phyloP scores from a whole-genome alignment of 2,797 vertebrate species.

The Anniella stebbinsi region DNA sequence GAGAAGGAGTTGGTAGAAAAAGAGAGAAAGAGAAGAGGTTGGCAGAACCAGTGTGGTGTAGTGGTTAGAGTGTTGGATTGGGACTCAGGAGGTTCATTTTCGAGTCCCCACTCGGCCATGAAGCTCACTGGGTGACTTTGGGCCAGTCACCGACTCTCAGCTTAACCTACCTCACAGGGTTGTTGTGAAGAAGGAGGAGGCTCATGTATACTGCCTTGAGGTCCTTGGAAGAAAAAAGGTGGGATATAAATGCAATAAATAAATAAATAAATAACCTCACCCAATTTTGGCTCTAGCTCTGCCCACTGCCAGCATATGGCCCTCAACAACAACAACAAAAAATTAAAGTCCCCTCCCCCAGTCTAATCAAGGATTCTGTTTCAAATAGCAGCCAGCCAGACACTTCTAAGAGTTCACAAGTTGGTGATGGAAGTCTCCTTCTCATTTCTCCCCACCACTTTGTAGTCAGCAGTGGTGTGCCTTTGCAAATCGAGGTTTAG shows the following conservation, averaged over 20 bases:
- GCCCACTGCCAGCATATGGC: not conserved
- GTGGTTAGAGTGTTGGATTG: too few relatives aligned
- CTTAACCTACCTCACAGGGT: too few relatives aligned
- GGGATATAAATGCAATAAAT: too few relatives aligned
- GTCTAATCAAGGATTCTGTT: not conserved
- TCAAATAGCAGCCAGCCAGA: not conserved
- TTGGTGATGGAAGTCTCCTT: not conserved
- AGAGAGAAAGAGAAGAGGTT: not conserved
- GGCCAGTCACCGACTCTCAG: too few relatives aligned
- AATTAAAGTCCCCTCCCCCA: not conserved
- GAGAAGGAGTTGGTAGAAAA: not conserved
- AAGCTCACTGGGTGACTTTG: too few relatives aligned
- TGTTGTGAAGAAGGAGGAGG: too few relatives aligned
- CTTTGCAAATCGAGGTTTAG: not conserved
- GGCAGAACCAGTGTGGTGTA: too few relatives aligned
- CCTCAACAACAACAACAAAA: not conserved
- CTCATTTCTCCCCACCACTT: not conserved
- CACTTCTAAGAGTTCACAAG: not conserved
- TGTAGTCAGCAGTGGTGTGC: not conserved
- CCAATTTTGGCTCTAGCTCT: not conserved
- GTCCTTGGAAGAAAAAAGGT: too few relatives aligned
- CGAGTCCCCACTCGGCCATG: too few relatives aligned
- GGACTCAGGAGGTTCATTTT: too few relatives aligned
- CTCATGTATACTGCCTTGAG: too few relatives aligned
- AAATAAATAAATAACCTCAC: too few relatives aligned